Percentiles rank a stretch among this genome's conserved stretches.
These are phyloP conservation scores for Ammodytes marinus DNA, from an alignment of 2,113 vertebrate genomes.

Conservation along the genomic window DNA sequence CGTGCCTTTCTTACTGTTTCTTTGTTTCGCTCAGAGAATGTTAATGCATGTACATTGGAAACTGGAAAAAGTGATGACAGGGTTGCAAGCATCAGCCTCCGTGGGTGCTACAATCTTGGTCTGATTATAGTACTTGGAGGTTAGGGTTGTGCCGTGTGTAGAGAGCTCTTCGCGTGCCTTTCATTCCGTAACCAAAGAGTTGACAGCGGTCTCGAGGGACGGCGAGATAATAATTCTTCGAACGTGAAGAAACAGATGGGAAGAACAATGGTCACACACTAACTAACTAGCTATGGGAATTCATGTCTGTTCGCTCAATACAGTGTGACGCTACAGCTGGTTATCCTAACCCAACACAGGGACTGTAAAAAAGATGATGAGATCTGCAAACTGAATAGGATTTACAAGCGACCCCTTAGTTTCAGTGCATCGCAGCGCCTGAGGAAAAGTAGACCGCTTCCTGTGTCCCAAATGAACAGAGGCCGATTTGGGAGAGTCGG, in stretches of 20 bases:
- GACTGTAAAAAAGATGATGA: not conserved
- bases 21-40: not conserved
- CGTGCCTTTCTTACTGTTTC: not conserved
- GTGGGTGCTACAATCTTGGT: not conserved
- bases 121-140: constrained; percentile 1
- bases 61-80: constrained; percentile 24
- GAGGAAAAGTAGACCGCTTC: not conserved
- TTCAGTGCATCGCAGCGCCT: not conserved
- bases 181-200: not conserved
- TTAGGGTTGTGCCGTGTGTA: not conserved
- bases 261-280: not conserved
- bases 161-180: not conserved
- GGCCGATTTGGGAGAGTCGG: not conserved
- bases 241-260: not conserved
- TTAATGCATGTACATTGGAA: not conserved
- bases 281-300: not conserved
- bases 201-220: not conserved
- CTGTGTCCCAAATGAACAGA: constrained; percentile 24
- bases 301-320: not conserved
- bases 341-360: not conserved
- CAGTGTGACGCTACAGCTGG: not conserved
- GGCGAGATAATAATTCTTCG: not conserved
- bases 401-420: not conserved
- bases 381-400: not conserved
- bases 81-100: not conserved